Evolutionary conservation across 2,797 vertebrate species (phyloP), one percentile per base, ranked within the genome.

Genomic region (Podarcis siculus): DNA sequence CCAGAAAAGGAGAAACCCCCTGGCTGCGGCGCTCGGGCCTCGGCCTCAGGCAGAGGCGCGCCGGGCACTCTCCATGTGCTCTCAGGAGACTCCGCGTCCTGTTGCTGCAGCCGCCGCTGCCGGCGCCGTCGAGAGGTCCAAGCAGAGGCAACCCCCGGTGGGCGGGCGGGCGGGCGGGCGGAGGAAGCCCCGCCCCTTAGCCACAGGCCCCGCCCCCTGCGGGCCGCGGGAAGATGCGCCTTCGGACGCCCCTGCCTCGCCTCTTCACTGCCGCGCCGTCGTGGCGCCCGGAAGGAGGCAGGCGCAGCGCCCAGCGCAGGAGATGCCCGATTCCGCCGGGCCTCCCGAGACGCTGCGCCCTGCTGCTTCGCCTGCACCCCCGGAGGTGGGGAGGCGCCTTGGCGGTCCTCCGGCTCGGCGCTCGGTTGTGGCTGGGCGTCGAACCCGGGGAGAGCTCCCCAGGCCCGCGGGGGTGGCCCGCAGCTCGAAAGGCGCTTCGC

Each of bases 171-270:
- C 4, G 32, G 72, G 42, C 12, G 7, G 72, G 42, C 12, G 58
- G 67, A 15, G 10, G 15, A 0, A 9, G 49, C 32, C 25, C 61
- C 72, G 23, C 87, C 81, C 81, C 10, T 35, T 23, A 12, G 8
- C 12, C 1, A 1, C 58, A 58, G 45, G 76, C 81, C 27, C 87
- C 87, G 27, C 81, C 87, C 80, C 82, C 80, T 84, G 87, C 82
- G 30, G 87, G 27, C 45, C 42, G 27, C 35, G 32, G 19, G 37
- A 9, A 15, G 12, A 2, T 17, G 67, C 45, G 13, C 30, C 32
- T n/a, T 2, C 49, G 1, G 49, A 15, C 32, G 3, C 32, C 13
- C 64, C 8, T 25, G 67, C 45, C 42, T 4, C 5, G 17, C 19
- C 67, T 5, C 8, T 32, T 23, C 4, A 17, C 3, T 12, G 17